Evolutionary conservation across 1,140 invertebrate species (phyloP).

Genomic region (Neodiprion fabricii): DNA sequence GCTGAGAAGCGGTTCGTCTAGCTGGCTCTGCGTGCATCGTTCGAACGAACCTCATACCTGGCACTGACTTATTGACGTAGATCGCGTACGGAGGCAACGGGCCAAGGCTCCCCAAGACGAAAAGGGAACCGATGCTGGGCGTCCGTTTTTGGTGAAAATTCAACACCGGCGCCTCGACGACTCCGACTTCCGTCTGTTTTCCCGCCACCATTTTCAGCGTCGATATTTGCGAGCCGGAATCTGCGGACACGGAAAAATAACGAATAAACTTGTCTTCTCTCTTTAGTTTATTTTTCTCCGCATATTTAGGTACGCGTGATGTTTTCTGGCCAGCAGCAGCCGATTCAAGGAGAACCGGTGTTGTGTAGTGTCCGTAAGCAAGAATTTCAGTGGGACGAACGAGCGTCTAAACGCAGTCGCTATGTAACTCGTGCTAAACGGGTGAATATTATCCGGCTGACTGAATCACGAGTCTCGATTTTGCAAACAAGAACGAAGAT

Average conservation of each 20-base stretch:
- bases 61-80: constrained; percentile 57
- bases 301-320: not conserved
- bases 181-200: constrained; percentile 62
- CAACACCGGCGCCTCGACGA: constrained; percentile 63
- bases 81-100: constrained; percentile 65
- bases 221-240: constrained; percentile 60
- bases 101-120: constrained; percentile 61
- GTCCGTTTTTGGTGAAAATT: constrained; percentile 53
- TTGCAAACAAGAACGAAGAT: no score
- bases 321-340: not conserved
- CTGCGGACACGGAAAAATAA: constrained; percentile 32
- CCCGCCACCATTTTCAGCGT: constrained; percentile 63
- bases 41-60: constrained; percentile 47
- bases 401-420: no score
- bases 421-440: no score
- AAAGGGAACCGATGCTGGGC: constrained; percentile 55
- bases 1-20: not conserved
- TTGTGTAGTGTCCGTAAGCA: not conserved
- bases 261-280: constrained; percentile 17
- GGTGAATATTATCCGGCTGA: no score
- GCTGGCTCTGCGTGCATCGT: not conserved
- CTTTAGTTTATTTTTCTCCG: not conserved
- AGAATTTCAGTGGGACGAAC: not conserved
- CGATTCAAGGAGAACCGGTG: not conserved
- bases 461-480: no score